Evolutionary conservation across 2,888 invertebrate species (phyloP).

Genomic region (Dendrolimus pini): DNA sequence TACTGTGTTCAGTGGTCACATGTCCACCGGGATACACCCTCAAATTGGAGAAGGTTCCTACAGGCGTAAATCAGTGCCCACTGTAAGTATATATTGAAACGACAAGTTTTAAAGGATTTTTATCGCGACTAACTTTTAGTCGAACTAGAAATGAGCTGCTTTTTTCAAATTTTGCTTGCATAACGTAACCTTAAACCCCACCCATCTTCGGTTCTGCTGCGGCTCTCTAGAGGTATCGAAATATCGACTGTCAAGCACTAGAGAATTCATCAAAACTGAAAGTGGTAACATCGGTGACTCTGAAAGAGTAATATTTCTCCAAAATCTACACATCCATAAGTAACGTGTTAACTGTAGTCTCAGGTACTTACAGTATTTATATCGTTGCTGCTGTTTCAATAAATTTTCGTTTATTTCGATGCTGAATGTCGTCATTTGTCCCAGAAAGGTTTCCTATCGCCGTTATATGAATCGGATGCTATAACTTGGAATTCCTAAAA

Average conservation of each 20-base stretch:
- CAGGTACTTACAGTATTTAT: neutral
- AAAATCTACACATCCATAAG: no score
- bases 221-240: no score
- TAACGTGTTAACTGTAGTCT: no score
- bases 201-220: neutral
- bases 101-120: no score
- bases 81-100: constrained; percentile 38
- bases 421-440: no score
- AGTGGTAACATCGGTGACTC: no score
- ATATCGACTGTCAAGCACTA: no score
- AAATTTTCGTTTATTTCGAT: no score
- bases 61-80: constrained; percentile 56
- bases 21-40: constrained; percentile 80
- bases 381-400: neutral
- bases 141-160: neutral
- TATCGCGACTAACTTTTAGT: constrained; percentile 7
- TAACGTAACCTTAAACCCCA: neutral
- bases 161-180: neutral
- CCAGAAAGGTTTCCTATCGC: no score
- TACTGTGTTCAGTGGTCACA: constrained; percentile 55
- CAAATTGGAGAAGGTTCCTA: constrained; percentile 50
- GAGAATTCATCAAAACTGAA: no score
- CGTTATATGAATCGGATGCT: no score
- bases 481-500: neutral
- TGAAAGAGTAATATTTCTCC: no score